Percentiles rank a stretch among this genome's conserved stretches.
Conservation (phyloP, 37 sponge, comb jelly and placozoan species). For the Spongilla lacustris region DNA sequence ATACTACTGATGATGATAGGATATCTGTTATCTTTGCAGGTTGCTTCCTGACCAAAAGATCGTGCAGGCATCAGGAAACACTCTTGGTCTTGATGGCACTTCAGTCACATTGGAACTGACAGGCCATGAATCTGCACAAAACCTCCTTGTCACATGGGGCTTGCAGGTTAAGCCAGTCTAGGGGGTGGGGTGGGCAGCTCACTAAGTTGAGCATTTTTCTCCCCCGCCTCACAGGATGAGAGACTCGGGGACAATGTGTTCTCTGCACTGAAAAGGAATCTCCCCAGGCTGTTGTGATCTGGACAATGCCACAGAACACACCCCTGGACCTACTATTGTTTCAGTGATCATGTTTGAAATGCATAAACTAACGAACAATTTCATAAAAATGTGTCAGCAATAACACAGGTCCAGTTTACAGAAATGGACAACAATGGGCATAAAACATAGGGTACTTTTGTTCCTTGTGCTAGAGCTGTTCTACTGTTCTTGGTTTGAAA, state of each 20-base stretch:
- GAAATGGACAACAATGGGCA: neutral
- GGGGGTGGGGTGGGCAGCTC: no score
- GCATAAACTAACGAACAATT: constrained; percentile 6
- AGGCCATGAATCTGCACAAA: constrained; percentile 22
- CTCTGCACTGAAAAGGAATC: constrained; percentile 52
- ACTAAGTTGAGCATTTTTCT: no score
- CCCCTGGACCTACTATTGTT: neutral
- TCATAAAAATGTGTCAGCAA: constrained; percentile 4
- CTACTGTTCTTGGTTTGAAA: constrained; percentile 50
- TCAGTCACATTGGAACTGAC: constrained; percentile 49
- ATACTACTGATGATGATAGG: no score
- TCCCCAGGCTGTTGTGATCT: constrained; percentile 35
- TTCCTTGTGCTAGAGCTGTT: neutral
- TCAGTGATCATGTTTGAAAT: neutral
- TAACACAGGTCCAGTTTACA: neutral
- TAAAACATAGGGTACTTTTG: neutral
- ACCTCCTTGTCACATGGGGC: constrained; percentile 37
- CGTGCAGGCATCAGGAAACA: neutral
- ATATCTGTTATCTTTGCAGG: neutral
- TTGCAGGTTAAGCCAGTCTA: constrained; percentile 38
- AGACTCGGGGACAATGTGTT: constrained; percentile 45
- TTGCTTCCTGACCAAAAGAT: constrained; percentile 3
- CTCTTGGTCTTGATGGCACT: constrained; percentile 10
- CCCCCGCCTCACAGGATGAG: constrained; percentile 46
- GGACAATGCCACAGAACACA: neutral